Conservation (phyloP, 1,140 invertebrate genomes). For the Brachionus rotundiformis region DNA sequence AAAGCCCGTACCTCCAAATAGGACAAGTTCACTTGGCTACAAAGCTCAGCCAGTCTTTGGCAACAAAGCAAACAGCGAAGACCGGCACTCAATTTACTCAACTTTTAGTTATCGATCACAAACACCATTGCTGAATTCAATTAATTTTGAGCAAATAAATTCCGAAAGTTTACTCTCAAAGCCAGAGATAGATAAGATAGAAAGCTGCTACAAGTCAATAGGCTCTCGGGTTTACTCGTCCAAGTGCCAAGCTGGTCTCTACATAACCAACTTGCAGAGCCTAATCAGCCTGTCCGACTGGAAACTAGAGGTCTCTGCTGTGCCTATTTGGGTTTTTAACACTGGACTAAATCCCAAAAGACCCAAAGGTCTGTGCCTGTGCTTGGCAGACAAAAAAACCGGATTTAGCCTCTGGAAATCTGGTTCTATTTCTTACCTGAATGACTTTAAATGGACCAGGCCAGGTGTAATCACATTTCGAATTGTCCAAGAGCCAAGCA, state of each 20-base stretch:
- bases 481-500: not conserved
- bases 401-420: slow-evolving; percentile 46
- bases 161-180: not conserved
- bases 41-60: not conserved
- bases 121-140: not conserved
- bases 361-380: not conserved
- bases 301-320: not conserved
- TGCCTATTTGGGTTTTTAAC: slow-evolving; percentile 50
- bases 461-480: slow-evolving; percentile 36
- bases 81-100: slow-evolving; percentile 43
- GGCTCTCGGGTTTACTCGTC: slow-evolving; percentile 1
- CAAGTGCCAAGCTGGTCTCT: slow-evolving; percentile 18
- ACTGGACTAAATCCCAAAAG: slow-evolving; percentile 47
- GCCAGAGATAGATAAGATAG: slow-evolving; percentile 34
- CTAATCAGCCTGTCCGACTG: slow-evolving; percentile 35
- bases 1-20: slow-evolving; percentile 32
- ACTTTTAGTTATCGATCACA: slow-evolving; percentile 1
- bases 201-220: slow-evolving; percentile 38
- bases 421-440: not conserved
- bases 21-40: slow-evolving; percentile 38
- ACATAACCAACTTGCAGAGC: slow-evolving; percentile 12
- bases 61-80: not conserved
- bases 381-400: slow-evolving; percentile 38
- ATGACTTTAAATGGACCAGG: slow-evolving; percentile 50
- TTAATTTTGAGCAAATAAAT: slow-evolving; percentile 8